Evolutionary conservation across 2,888 invertebrate species (phyloP), one percentile per base, ranked within the genome.

Genomic region (Monoplex corrugatus): DNA sequence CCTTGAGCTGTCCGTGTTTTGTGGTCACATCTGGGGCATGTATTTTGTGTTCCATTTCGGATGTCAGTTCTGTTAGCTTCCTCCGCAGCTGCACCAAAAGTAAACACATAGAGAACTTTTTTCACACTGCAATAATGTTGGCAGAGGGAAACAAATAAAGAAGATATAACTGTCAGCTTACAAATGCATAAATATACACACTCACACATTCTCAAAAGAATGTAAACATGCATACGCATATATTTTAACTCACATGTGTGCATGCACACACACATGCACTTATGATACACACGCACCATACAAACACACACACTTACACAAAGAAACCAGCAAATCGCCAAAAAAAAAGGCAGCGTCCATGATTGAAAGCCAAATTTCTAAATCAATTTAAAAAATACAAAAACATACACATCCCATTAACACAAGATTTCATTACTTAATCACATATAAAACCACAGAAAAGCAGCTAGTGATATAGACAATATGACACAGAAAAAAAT

Each of bases 1-100:
- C 97, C 96, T 98, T 98, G 50, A 98, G 96, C 95, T 98, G 97
- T 80, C 98, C 98, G 94, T 98, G 97, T 94, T 98, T 98, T 19
- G 98, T 98, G 0, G 98, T 98, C 10, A 97, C 97, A 95, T 98
- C 98, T 45, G 98, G 97, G 90, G 94, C 93, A 72, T 94, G 94
- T 10, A 95, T 91, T 23, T 92, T 93, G 44, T 93, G 91, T 72
- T 94, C 94, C 89, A 94, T 93, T 87, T 92, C 92, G 10, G 92
- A 88, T 8, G 95, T 93, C 86, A 95, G 88, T 38, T 91, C 91
- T 83, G 91, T 92, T 72, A 95, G 89, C 89, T 93, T 88, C 35
- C 91, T 90, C 80, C 92, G 92, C n/a, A 94, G 88, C 94, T 95
- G 89, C 32, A 91, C 40, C 40, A 50, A 50, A 50, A 50, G 50